A percentile compares a stretch with the other conserved stretches of the same genome.
These are phyloP conservation scores for Macaca mulatta DNA, from an alignment of 2,113 vertebrate species.

Conservation along the genomic window DNA sequence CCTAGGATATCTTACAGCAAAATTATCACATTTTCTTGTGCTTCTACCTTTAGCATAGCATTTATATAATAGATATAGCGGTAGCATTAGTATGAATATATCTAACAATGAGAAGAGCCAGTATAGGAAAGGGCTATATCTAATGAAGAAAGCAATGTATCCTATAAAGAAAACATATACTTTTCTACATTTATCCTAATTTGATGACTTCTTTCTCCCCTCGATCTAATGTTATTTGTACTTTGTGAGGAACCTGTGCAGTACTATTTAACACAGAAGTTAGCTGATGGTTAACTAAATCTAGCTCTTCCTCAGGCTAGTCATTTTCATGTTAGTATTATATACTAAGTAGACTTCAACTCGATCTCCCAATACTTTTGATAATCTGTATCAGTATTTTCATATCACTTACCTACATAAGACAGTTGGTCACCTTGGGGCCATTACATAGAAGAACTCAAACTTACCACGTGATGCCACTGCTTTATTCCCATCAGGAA, in stretches of 20 bases:
- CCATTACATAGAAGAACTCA: background rate
- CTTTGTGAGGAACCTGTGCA: background rate
- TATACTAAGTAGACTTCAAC: background rate
- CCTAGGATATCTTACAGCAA: background rate
- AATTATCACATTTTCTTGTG: background rate
- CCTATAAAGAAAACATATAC: background rate
- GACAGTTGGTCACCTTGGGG: background rate
- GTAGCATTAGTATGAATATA: background rate
- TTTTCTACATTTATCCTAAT: background rate
- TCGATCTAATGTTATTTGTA: background rate
- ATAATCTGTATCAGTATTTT: background rate
- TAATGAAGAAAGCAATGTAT: background rate
- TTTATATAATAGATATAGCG: background rate
- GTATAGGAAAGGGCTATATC: background rate
- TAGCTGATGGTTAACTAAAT: background rate
- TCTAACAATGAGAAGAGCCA: background rate
- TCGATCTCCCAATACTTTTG: background rate
- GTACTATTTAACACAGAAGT: background rate
- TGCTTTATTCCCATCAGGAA: background rate
- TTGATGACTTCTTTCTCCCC: background rate
- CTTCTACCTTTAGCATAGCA: background rate
- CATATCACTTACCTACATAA: background rate
- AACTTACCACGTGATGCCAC: background rate
- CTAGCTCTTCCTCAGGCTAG: background rate
- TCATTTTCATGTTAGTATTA: background rate